phyloP scores from a whole-genome alignment of 2,113 vertebrate genomes.

The Taxidea taxus region DNA sequence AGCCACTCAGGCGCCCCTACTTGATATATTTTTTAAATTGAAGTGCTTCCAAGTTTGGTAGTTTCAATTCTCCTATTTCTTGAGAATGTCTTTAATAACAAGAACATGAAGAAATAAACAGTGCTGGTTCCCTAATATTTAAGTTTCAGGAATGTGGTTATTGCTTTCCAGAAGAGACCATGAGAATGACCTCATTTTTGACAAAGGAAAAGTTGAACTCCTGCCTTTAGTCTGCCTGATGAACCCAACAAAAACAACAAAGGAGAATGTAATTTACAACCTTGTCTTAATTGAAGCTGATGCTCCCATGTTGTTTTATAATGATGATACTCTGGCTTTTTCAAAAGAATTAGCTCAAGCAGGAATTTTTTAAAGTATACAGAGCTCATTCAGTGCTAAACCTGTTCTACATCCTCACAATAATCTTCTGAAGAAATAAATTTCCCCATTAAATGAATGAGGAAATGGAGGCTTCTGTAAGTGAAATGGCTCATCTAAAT shows the following conservation, averaged over 20 bases:
- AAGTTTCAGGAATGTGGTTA: neutral
- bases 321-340: neutral
- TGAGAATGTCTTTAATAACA: neutral
- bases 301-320: neutral
- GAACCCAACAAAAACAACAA: neutral
- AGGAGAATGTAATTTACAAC: neutral
- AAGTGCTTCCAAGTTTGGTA: slow-evolving; percentile 7
- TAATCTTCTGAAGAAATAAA: neutral
- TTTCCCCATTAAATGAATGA: neutral
- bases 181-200: neutral
- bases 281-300: neutral
- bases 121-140: neutral
- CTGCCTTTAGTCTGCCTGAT: neutral
- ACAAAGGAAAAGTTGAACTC: neutral
- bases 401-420: neutral
- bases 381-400: neutral
- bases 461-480: neutral
- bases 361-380: neutral
- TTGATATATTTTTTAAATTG: slow-evolving; percentile 16
- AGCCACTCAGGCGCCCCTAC: too few relatives aligned
- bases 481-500: neutral
- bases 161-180: slow-evolving; percentile 5
- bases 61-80: slow-evolving; percentile 7
- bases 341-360: neutral
- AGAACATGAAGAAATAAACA: slow-evolving; percentile 44